Conservation (phyloP, 1,140 invertebrate genomes). For the Drosophila lowei region DNA sequence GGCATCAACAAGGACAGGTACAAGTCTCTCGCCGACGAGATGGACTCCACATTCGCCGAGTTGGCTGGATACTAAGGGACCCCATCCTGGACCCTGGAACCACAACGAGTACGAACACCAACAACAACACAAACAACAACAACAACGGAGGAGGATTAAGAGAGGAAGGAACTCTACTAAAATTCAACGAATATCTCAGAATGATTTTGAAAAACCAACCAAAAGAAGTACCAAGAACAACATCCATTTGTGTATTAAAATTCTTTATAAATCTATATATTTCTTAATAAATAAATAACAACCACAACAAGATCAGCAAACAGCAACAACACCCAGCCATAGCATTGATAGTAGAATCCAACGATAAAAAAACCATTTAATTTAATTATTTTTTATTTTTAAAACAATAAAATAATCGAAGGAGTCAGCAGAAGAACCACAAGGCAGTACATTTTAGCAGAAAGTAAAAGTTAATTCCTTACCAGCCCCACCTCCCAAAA, state of each 20-base stretch:
- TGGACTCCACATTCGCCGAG: conserved; percentile 99
- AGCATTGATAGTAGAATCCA: conserved; percentile 44
- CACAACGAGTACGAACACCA: conserved; percentile 5
- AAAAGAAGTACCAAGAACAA: conserved; percentile 69
- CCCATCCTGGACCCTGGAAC: conserved; percentile 10
- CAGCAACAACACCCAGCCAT: conserved; percentile 53
- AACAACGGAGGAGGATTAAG: conserved; percentile 27
- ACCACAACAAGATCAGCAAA: conserved; percentile 68
- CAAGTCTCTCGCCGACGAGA: conserved; percentile 97
- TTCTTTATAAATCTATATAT: conserved; percentile 70
- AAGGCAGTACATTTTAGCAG: conserved; percentile 17
- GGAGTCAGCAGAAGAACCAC: no score
- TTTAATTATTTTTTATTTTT: conserved; percentile 24
- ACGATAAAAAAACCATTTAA: conserved; percentile 23
- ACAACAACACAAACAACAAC: conserved; percentile 11
- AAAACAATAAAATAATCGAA: conserved; percentile 50
- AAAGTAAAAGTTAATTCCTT: conserved; percentile 19
- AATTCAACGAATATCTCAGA: conserved; percentile 73
- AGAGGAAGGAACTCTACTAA: conserved; percentile 62
- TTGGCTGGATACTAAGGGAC: conserved; percentile 91
- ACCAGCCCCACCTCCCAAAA: conserved; percentile 6
- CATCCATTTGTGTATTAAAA: conserved; percentile 76
- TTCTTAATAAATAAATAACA: conserved; percentile 82
- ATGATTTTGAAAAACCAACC: conserved; percentile 49
- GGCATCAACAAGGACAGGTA: conserved; percentile 99